Evolutionary conservation across 1,140 invertebrate species (phyloP).

Genomic region (Pristionchus pacificus): DNA sequence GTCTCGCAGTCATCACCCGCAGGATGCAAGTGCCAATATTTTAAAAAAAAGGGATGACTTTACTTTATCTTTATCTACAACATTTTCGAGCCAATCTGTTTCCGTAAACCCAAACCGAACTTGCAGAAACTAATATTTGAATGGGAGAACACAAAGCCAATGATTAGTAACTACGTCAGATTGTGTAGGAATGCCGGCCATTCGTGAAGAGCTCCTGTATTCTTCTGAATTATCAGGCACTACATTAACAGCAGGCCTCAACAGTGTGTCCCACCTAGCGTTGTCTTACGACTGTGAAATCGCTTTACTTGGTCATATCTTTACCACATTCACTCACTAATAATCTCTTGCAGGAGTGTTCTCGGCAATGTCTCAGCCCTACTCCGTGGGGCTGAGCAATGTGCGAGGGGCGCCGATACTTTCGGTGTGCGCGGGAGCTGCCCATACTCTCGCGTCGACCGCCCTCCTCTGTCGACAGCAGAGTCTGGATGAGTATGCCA

Average conservation of each 20-base stretch:
- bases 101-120: too few species aligned
- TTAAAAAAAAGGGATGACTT: too few species aligned
- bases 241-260: too few species aligned
- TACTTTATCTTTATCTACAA: too few species aligned
- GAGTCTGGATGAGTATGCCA: slow-evolving; percentile 27
- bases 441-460: slow-evolving; percentile 29
- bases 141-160: too few species aligned
- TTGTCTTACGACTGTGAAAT: too few species aligned
- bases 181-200: background rate
- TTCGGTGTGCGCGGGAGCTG: slow-evolving; percentile 30
- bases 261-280: too few species aligned
- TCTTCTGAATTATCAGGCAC: background rate
- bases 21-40: too few species aligned
- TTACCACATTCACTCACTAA: background rate
- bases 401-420: slow-evolving; percentile 23
- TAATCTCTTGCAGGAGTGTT: slow-evolving; percentile 21
- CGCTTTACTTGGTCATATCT: background rate
- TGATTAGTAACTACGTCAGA: background rate
- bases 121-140: too few species aligned
- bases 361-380: slow-evolving; percentile 31
- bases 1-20: too few species aligned
- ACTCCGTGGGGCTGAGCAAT: slow-evolving; percentile 25
- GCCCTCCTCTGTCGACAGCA: slow-evolving; percentile 32
- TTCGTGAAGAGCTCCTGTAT: background rate
- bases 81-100: too few species aligned